Percentiles rank a stretch among this genome's conserved stretches.
Conservation (phyloP, 2,888 invertebrate species). For the Cyaniris semiargus region DNA sequence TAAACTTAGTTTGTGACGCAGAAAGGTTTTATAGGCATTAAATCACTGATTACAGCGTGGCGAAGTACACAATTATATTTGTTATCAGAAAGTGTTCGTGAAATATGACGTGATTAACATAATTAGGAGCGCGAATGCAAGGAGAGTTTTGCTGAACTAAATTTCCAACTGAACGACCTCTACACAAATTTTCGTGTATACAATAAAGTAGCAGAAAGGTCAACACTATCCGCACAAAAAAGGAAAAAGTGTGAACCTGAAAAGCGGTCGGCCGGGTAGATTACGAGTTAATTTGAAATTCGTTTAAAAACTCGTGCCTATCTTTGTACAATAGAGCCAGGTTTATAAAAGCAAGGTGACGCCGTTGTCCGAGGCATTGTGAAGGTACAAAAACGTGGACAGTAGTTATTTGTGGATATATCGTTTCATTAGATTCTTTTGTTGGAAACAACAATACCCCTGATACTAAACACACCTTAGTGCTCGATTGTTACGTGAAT, state of each 20-base stretch:
- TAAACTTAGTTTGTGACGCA: conserved; percentile 17
- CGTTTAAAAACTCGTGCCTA: conserved; percentile 21
- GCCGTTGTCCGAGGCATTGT: conserved; percentile 27
- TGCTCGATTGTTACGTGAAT: conserved; percentile 22
- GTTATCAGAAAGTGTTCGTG: background rate
- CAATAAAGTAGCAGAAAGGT: conserved; percentile 1
- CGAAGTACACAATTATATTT: conserved; percentile 1
- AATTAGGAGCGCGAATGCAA: background rate
- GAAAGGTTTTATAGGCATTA: conserved; percentile 12
- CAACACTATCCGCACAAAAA: conserved; percentile 4
- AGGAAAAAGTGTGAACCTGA: conserved; percentile 12
- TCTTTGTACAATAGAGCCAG: conserved; percentile 17
- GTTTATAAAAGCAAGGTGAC: conserved; percentile 30
- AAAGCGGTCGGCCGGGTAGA: background rate
- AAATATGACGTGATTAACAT: background rate
- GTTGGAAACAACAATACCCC: conserved; percentile 28
- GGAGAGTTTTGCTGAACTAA: background rate
- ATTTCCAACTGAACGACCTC: background rate
- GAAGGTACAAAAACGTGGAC: conserved; percentile 27
- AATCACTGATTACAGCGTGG: background rate
- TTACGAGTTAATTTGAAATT: background rate
- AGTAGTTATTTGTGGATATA: conserved; percentile 30
- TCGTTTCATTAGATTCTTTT: conserved; percentile 31
- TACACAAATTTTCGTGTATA: background rate
- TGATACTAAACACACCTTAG: conserved; percentile 24